Evolutionary conservation across 1,140 invertebrate species (phyloP).

Genomic region (Luehdorfia chinensis): DNA sequence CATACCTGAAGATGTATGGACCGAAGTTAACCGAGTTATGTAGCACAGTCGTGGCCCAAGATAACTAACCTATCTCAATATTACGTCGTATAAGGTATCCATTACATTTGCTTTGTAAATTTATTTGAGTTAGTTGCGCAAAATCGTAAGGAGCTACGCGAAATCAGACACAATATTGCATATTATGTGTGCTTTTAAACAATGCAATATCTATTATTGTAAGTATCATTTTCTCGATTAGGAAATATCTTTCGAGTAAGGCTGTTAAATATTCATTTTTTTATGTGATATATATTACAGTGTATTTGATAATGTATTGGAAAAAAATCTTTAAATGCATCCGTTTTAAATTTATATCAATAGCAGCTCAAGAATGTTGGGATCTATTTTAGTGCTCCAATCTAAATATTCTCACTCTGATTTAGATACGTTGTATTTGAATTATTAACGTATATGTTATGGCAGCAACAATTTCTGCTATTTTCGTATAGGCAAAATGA

Average conservation of each 20-base stretch:
- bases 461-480: too few relatives aligned
- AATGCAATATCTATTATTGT: not conserved
- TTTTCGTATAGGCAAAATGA: too few relatives aligned
- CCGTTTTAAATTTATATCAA: too few relatives aligned
- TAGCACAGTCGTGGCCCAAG: not conserved
- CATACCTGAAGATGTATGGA: too few relatives aligned
- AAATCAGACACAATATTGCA: not conserved
- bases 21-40: not conserved
- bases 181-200: not conserved
- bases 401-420: too few relatives aligned
- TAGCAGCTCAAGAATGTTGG: not conserved
- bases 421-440: too few relatives aligned
- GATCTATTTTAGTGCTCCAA: too few relatives aligned
- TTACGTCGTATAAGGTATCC: not conserved
- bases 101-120: constrained; percentile 13
- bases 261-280: not conserved
- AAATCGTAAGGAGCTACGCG: not conserved
- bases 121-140: constrained; percentile 9
- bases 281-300: not conserved
- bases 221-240: not conserved
- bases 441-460: too few relatives aligned
- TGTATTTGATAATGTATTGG: not conserved
- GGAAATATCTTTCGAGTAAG: not conserved
- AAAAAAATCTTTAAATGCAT: too few relatives aligned
- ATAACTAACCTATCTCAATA: constrained; percentile 10